These are phyloP conservation scores for Bradynema listronoti DNA, from an alignment of 1,140 invertebrate species.

Conservation along the genomic window DNA sequence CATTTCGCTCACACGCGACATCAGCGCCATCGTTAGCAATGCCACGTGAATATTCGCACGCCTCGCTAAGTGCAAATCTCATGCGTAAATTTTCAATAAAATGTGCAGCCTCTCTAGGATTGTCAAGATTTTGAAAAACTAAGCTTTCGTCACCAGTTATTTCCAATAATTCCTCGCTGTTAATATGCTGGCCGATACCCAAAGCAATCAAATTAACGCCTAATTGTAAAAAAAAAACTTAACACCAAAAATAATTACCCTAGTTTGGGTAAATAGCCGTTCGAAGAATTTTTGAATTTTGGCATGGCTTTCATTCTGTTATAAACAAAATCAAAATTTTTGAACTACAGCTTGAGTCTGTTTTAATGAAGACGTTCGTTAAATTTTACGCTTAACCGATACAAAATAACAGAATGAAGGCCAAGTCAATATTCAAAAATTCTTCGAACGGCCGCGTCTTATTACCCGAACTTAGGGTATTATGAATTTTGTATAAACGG, in stretches of 20 bases:
- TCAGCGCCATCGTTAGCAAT: conserved; percentile 36
- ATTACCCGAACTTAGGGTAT: neutral
- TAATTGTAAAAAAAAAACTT: conserved; percentile 5
- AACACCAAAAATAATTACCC: neutral
- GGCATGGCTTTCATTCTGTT: neutral
- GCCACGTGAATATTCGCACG: conserved; percentile 35
- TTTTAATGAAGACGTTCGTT: neutral
- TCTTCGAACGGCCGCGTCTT: neutral
- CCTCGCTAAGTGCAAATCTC: conserved; percentile 26
- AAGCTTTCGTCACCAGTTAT: conserved; percentile 41
- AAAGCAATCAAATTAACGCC: conserved; percentile 43
- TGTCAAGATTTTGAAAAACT: conserved; percentile 41
- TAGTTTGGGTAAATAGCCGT: neutral
- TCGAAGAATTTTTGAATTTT: neutral
- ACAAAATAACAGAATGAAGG: neutral
- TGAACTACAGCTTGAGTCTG: neutral
- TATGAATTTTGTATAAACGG: neutral
- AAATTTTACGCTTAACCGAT: conserved; percentile 1
- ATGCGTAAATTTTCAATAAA: conserved; percentile 9
- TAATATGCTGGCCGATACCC: conserved; percentile 46
- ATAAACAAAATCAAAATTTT: neutral
- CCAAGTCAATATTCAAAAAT: neutral
- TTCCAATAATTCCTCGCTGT: conserved; percentile 38
- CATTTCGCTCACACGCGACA: conserved; percentile 27
- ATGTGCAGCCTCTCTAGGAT: conserved; percentile 17